Percentiles rank a stretch among this genome's conserved stretches.
phyloP scores from a whole-genome alignment of 2,888 invertebrate genomes.

The Agapostemon virescens region DNA sequence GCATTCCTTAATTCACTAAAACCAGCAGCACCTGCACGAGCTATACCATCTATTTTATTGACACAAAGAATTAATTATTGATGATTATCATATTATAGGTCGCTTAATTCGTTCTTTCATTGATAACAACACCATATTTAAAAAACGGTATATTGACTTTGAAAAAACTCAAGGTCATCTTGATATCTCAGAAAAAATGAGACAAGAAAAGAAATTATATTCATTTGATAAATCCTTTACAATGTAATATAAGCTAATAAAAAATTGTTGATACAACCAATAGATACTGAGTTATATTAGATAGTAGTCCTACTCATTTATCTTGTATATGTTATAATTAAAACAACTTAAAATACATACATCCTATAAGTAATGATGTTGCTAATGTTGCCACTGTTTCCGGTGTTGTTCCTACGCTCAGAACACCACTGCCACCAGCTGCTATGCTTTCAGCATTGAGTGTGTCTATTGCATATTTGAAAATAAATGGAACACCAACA shows the following conservation, averaged over 20 bases:
- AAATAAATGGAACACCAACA: constrained; percentile 96
- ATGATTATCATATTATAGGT: not conserved
- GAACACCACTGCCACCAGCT: constrained; percentile 81
- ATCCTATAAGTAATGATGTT: constrained; percentile 91
- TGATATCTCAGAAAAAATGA: no score
- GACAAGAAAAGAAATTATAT: no score
- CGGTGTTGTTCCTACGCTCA: constrained; percentile 90
- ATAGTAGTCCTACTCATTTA: no score
- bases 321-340: not conserved
- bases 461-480: constrained; percentile 95
- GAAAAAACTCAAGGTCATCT: no score
- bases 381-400: constrained; percentile 90
- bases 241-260: no score
- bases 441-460: constrained; percentile 85
- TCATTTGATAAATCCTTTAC: no score
- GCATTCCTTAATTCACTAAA: constrained; percentile 99
- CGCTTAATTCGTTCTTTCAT: no score
- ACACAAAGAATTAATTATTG: not conserved
- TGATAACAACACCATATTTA: no score
- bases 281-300: no score
- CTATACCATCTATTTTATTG: constrained; percentile 90
- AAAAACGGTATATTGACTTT: no score
- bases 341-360: constrained; percentile 82
- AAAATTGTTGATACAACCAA: no score
- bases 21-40: constrained; percentile 93